phyloP scores from a whole-genome alignment of 2,888 invertebrate species.

The Gerosis bhagava region DNA sequence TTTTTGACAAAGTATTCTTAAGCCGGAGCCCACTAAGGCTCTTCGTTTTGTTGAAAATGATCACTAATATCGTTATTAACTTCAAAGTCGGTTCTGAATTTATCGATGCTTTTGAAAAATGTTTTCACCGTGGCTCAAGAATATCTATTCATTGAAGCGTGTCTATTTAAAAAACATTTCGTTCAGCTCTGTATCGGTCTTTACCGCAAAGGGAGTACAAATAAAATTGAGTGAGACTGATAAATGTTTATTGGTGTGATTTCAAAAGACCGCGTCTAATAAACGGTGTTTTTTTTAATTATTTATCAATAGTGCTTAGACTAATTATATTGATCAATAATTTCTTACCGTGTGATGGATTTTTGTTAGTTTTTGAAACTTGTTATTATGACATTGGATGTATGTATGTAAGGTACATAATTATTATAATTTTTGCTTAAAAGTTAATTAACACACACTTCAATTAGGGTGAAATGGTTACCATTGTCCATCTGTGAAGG shows the following conservation, averaged over 20 bases:
- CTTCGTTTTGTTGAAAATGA: conserved; percentile 34
- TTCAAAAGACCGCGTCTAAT: conserved; percentile 16
- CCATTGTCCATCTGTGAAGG: no score
- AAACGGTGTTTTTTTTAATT: conserved; percentile 16
- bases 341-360: no score
- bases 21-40: conserved; percentile 36
- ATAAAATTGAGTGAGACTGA: conserved; percentile 19
- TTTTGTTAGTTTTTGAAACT: no score
- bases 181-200: conserved; percentile 13
- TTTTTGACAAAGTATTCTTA: conserved; percentile 71
- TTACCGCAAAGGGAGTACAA: conserved; percentile 18
- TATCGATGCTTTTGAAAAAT: conserved; percentile 10
- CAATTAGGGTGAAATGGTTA: no score
- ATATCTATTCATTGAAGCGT: conserved; percentile 13
- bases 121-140: no score
- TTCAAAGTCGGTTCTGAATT: conserved; percentile 9
- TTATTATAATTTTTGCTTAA: no score
- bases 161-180: conserved; percentile 17
- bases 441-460: no score
- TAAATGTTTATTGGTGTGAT: conserved; percentile 11
- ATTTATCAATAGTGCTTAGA: conserved; percentile 11
- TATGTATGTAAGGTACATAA: no score
- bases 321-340: no score
- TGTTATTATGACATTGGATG: no score
- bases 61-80: conserved; percentile 7